Evolutionary conservation across 2,888 invertebrate species (phyloP).

Genomic region (Xylota segnis): DNA sequence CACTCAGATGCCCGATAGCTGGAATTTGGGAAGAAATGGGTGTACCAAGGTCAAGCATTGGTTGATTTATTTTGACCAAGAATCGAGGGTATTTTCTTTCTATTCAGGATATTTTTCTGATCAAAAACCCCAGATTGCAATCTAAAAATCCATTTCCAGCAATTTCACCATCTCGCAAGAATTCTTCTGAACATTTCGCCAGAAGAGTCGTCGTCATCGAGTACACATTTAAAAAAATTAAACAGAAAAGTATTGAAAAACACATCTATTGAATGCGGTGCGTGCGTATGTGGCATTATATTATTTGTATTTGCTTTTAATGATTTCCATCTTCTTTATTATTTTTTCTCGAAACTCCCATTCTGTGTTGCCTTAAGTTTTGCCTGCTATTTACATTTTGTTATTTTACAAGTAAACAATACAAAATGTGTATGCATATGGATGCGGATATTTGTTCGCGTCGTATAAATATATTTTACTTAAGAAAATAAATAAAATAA

Average conservation of each 20-base stretch:
- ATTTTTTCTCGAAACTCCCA: constrained; percentile 32
- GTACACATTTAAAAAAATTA: constrained; percentile 37
- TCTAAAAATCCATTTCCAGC: not conserved
- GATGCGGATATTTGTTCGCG: constrained; percentile 58
- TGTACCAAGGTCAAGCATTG: no score
- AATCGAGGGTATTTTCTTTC: no score
- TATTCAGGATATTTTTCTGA: no score
- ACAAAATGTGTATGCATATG: constrained; percentile 53
- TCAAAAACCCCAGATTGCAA: no score
- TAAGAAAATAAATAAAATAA: constrained; percentile 57
- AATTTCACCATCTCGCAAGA: constrained; percentile 4
- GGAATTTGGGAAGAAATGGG: no score
- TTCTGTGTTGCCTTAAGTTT: constrained; percentile 39
- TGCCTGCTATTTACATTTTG: constrained; percentile 63
- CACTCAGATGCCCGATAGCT: no score
- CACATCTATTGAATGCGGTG: constrained; percentile 36
- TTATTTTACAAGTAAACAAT: constrained; percentile 65
- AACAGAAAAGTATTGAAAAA: constrained; percentile 32
- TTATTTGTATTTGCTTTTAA: constrained; percentile 57
- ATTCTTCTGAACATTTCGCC: not conserved
- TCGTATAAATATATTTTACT: constrained; percentile 58
- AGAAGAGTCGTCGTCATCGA: not conserved
- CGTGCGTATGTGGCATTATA: not conserved
- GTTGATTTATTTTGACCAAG: no score
- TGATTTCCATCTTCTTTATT: constrained; percentile 44